Evolutionary conservation across 2,888 invertebrate genomes (phyloP).

Genomic region (Folsomia candida): DNA sequence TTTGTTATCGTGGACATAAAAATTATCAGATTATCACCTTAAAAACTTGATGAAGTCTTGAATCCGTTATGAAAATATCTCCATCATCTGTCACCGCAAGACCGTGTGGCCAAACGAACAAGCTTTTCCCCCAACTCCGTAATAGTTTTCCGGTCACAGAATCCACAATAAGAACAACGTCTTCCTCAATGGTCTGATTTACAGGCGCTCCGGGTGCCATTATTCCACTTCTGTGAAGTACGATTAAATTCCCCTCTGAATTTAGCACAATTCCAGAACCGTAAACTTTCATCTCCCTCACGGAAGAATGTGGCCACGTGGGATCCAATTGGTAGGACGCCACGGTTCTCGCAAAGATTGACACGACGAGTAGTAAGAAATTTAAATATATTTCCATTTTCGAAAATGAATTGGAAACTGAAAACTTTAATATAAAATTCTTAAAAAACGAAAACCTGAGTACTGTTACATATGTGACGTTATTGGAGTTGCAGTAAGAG

Average conservation of each 20-base stretch:
- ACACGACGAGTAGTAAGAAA: too few species aligned
- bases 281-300: constrained; percentile 68
- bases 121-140: constrained; percentile 67
- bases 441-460: too few species aligned
- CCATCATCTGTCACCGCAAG: constrained; percentile 71
- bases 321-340: not conserved
- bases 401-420: too few species aligned
- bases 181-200: constrained; percentile 63
- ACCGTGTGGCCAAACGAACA: constrained; percentile 75
- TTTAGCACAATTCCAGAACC: constrained; percentile 71
- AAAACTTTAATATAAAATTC: too few species aligned
- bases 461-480: too few species aligned
- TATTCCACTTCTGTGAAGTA: constrained; percentile 72
- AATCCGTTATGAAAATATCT: constrained; percentile 83
- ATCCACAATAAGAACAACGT: constrained; percentile 65
- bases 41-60: constrained; percentile 81
- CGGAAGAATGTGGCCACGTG: constrained; percentile 51
- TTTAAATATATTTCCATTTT: too few species aligned
- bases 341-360: too few species aligned
- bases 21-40: too few species aligned
- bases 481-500: too few species aligned
- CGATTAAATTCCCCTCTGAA: constrained; percentile 65
- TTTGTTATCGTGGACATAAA: too few species aligned
- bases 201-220: constrained; percentile 52
- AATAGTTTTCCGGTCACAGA: constrained; percentile 62